Base-by-base conservation (phyloP, 1,140 invertebrate species). In the Brachionus manjavacas region DNA sequence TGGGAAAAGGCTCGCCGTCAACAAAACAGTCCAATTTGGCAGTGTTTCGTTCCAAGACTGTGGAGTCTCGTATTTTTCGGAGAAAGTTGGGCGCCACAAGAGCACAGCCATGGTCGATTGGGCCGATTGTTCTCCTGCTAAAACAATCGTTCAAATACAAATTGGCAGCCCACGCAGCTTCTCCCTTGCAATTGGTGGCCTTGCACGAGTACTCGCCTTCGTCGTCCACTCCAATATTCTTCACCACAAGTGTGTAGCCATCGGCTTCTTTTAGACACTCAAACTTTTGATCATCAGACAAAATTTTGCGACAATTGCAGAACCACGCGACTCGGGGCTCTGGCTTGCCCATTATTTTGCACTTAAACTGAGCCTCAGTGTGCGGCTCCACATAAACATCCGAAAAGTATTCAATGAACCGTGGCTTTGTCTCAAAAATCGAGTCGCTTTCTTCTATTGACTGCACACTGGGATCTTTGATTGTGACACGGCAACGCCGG, bases 161-260 rank as follows among this genome's bases (percentile, higher is more conserved):
- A 83, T 83, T 83, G 52, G 64, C 43, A 4, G 28, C 41, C 60
- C 81, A 83, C 16, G 64, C 2, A 14, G 60, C 70, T 46, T 83
- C 81, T n/a, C 81, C 81, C 7, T 46, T 68, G 16, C 6, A n/a
- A 55, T 83, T 83, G 9, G 14, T 60, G n/a, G 81, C 81, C 25
- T 49, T 83, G 52, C 81, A 83, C 8, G 81, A 70, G 14, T 83
- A 83, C 9, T 83, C 81, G 8, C 81, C 60, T 70, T 83, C 81
- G 35, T 83, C 81, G 23, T 70, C 70, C 8, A 14, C 14, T 20
- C 41, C 23, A 9, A 83, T 66, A 11, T 72, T 31, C 55, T 68
- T 68, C 43, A 83, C 39, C 0, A 68, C 16, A 11, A 83, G 23
- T 12, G 23, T 70, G 43, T 83, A 83, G 23, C 28, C 1, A 16